A percentile compares a stretch with the other conserved stretches of the same genome.
Conservation (phyloP, 2,113 vertebrate genomes). For the Triplophysa tibetana region DNA sequence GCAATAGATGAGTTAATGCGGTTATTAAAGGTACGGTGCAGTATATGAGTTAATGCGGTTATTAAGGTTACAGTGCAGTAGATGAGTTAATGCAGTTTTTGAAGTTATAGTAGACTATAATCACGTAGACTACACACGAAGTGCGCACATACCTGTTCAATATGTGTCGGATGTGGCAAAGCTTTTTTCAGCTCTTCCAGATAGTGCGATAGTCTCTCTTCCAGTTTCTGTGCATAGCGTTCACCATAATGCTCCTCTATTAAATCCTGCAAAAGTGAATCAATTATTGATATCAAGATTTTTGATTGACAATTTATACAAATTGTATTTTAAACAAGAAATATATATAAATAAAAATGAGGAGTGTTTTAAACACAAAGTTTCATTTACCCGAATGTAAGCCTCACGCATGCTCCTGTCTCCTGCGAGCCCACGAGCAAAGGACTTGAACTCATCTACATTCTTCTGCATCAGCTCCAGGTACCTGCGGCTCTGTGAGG, state of each 20-base stretch:
- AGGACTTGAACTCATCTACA: constrained; percentile 66
- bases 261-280: constrained; percentile 57
- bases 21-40: too few species aligned
- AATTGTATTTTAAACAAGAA: neutral
- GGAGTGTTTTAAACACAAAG: neutral
- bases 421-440: constrained; percentile 63
- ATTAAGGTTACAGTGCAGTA: too few species aligned
- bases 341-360: neutral
- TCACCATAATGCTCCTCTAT: constrained; percentile 72
- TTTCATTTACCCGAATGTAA: constrained; percentile 61
- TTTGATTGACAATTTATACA: neutral
- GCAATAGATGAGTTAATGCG: too few species aligned
- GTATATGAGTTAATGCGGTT: too few species aligned
- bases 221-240: constrained; percentile 66
- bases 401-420: constrained; percentile 55
- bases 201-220: constrained; percentile 70
- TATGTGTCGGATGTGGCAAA: constrained; percentile 61
- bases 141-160: constrained; percentile 62
- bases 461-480: constrained; percentile 71
- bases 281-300: neutral
- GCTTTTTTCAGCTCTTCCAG: constrained; percentile 61
- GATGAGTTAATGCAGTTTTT: too few species aligned
- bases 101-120: too few species aligned
- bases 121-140: neutral
- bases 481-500: constrained; percentile 60